Base-by-base conservation (phyloP, 2,888 invertebrate species). In the Tetragonisca angustula region DNA sequence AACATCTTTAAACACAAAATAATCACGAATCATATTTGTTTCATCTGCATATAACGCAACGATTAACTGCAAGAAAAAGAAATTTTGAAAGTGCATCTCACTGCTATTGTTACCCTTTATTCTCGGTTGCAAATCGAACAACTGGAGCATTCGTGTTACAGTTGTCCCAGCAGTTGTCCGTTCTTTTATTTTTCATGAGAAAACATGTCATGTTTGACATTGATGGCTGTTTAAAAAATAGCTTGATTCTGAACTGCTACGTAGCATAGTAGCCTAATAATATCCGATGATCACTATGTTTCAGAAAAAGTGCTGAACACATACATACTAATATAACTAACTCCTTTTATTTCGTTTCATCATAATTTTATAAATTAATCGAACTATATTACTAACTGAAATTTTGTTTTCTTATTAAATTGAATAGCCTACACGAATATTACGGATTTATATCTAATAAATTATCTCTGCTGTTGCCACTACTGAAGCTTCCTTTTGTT, bases 1-100 rank as follows among this genome's bases (percentile, higher is more conserved):
- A 21, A 91, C 79, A 4, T 85, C 74, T 61, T 92, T 92, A 36
- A 87, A 85, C 17, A 72, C 49, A 17, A 92, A 91, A 65, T 91
- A 92, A 74, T 89, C 89, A 0, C 81, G 84, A 67, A 91, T 86
- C 24, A 91, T 76, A 17, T 76, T 11, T 11, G 78, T 86, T 17
- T 73, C 81, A 68, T 68, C 61, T 4, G 73, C 79, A 1, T 61
- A 79, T 4, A 49, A 36, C 9, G 59, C 50, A 24, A 82, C 19
- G 21, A 87, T 32, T 21, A 84, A 73, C 68, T 77, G 77, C 2
- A 81, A 71, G 49, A 73, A 36, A 43, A 83, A 9, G 36, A 89
- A n/a, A 67, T 24, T 17, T 21, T n/a, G 65, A 21, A 71, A 50
- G 21, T 49, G 36, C 83, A 89, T 86, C 4, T 24, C 69, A 56